Conservation (phyloP, 2,888 invertebrate species). For the Polydrusus tereticollis region DNA sequence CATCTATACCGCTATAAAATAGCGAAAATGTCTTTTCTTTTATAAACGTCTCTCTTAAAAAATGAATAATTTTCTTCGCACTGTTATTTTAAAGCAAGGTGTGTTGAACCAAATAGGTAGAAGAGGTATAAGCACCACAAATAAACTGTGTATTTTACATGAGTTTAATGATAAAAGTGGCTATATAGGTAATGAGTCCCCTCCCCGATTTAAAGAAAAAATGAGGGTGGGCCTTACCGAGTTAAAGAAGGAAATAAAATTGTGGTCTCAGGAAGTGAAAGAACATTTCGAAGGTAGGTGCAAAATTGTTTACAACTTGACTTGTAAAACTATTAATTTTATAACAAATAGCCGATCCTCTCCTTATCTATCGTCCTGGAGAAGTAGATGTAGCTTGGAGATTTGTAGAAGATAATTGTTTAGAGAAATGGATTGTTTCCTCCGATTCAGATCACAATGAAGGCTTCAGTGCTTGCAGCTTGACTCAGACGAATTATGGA, state of each 20-base stretch:
- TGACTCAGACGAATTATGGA: constrained; percentile 77
- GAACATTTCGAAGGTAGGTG: constrained; percentile 64
- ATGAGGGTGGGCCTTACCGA: constrained; percentile 76
- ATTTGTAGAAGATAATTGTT: constrained; percentile 73
- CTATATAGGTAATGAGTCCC: constrained; percentile 66
- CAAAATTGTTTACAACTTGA: not conserved
- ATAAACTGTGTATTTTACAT: constrained; percentile 67
- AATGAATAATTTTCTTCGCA: constrained; percentile 29
- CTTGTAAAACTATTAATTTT: not conserved
- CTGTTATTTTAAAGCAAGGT: not conserved
- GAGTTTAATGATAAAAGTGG: constrained; percentile 75
- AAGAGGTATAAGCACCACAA: constrained; percentile 56
- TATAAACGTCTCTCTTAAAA: not conserved
- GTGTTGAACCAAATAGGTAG: constrained; percentile 21
- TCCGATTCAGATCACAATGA: constrained; percentile 85
- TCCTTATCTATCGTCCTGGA: constrained; percentile 70
- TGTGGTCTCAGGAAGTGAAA: constrained; percentile 78
- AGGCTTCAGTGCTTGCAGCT: constrained; percentile 79
- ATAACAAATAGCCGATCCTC: constrained; percentile 67
- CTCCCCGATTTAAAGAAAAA: constrained; percentile 69
- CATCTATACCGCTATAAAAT: too few relatives aligned
- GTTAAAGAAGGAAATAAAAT: constrained; percentile 75
- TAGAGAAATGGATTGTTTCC: constrained; percentile 81
- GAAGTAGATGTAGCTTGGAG: constrained; percentile 83
- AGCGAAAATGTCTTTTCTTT: not conserved